Conservation (phyloP, 1,140 invertebrate species). For the Wasmannia auropunctata region DNA sequence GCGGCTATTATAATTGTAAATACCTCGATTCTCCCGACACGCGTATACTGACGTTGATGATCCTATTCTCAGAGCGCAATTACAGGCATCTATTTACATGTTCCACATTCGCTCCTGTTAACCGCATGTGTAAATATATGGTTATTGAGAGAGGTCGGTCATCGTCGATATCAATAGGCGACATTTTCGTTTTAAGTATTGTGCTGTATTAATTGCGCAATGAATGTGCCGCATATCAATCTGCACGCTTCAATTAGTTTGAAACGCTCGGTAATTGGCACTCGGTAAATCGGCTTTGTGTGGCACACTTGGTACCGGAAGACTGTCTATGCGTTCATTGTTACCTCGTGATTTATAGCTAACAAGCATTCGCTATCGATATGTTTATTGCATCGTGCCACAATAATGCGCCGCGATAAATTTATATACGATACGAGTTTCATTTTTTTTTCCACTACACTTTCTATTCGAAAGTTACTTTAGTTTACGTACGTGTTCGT, state of each 20-base stretch:
- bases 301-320: constrained; percentile 27
- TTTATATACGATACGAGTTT: neutral
- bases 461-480: constrained; percentile 32
- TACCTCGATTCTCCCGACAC: neutral
- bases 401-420: constrained; percentile 39
- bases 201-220: constrained; percentile 31
- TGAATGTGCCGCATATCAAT: constrained; percentile 27
- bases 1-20: constrained; percentile 2
- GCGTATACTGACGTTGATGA: neutral
- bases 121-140: neutral
- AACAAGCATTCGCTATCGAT: constrained; percentile 41
- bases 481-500: neutral
- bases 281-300: constrained; percentile 26
- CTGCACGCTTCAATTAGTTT: constrained; percentile 48
- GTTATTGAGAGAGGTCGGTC: neutral
- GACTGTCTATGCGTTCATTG: constrained; percentile 43
- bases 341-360: constrained; percentile 36
- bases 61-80: constrained; percentile 23
- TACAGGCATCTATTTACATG: neutral
- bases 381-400: constrained; percentile 30
- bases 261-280: constrained; percentile 38
- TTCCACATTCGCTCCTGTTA: constrained; percentile 5
- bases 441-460: constrained; percentile 2
- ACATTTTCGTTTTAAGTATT: constrained; percentile 24
- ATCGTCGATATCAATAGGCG: neutral